Percentiles rank a stretch among this genome's conserved stretches.
phyloP scores from a whole-genome alignment of 2,113 vertebrate genomes.

The Chionis minor region DNA sequence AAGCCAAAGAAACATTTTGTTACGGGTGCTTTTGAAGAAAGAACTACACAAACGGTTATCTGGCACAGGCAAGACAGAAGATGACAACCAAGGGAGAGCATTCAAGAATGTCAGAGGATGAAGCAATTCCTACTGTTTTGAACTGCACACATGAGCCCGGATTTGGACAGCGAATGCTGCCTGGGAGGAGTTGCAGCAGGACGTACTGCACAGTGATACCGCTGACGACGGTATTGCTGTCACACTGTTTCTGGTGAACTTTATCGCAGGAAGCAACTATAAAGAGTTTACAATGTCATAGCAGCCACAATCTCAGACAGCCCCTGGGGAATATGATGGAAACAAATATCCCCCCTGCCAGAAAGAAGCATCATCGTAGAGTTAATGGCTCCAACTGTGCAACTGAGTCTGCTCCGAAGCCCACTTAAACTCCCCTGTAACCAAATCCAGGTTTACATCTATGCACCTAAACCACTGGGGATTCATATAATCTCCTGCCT shows the following conservation, averaged over 20 bases:
- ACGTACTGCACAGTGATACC: rapidly evolving
- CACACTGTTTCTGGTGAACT: background rate
- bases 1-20: slow-evolving; percentile 33
- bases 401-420: background rate
- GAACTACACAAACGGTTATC: background rate
- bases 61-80: slow-evolving; percentile 17
- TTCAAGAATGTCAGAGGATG: slow-evolving; percentile 42
- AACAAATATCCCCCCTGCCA: background rate
- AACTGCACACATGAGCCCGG: background rate
- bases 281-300: background rate
- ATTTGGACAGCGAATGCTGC: background rate
- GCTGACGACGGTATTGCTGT: background rate
- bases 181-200: background rate
- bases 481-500: background rate
- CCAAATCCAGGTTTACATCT: background rate
- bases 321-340: background rate
- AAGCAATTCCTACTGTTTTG: slow-evolving; percentile 65
- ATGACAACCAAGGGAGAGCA: slow-evolving; percentile 40
- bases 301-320: background rate
- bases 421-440: background rate
- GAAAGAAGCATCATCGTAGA: background rate
- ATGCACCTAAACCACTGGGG: background rate
- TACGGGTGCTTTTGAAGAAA: slow-evolving; percentile 39
- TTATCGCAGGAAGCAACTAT: background rate
- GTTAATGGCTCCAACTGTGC: background rate